These are phyloP conservation scores for Lepus americanus DNA, from an alignment of 2,113 vertebrate genomes.

Conservation along the genomic window DNA sequence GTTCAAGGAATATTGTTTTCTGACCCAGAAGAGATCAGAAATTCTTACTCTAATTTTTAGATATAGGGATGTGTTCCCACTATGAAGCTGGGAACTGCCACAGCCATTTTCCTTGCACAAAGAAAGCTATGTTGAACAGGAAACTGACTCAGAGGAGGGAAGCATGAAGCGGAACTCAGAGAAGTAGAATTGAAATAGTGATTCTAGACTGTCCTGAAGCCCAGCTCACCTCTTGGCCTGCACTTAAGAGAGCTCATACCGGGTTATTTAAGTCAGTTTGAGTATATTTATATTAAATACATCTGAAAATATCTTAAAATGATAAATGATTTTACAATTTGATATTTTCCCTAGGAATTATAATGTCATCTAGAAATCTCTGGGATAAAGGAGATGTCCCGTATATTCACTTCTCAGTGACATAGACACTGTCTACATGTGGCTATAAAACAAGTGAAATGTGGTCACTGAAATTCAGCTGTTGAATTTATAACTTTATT, in stretches of 20 bases:
- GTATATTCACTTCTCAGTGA: not conserved
- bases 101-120: not conserved
- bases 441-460: not conserved
- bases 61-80: not conserved
- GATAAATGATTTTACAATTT: constrained; percentile 18
- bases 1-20: not conserved
- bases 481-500: no score
- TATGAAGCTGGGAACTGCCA: not conserved
- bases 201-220: not conserved
- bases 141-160: not conserved
- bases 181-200: not conserved
- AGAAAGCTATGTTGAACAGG: not conserved
- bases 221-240: not conserved
- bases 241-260: not conserved
- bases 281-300: not conserved
- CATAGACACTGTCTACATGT: not conserved
- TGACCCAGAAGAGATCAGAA: not conserved
- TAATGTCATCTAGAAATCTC: constrained; percentile 34
- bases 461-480: not conserved
- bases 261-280: not conserved
- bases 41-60: not conserved
- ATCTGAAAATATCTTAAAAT: constrained; percentile 21
- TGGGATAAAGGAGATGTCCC: not conserved
- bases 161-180: not conserved
- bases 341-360: not conserved